Conservation (phyloP, 2,113 vertebrate species). For the Sapayoa aenigma region DNA sequence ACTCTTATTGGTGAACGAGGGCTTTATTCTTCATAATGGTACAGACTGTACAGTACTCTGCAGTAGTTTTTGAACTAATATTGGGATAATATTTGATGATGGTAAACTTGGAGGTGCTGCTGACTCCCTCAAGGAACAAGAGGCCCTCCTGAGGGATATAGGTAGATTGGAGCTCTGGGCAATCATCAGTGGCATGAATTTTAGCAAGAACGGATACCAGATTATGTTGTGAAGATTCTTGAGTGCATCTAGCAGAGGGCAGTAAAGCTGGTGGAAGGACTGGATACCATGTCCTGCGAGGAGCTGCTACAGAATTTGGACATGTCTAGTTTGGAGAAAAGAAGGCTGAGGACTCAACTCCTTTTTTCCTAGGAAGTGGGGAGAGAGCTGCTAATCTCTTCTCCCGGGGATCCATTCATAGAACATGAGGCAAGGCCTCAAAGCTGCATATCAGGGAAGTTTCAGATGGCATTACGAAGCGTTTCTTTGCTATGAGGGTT, state of each 20-base stretch:
- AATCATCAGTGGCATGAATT: not conserved
- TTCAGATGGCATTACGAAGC: not conserved
- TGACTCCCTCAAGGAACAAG: not conserved
- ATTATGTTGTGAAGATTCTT: not conserved
- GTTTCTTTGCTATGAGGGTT: not conserved
- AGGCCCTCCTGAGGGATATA: not conserved
- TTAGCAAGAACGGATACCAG: not conserved
- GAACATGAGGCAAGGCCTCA: accelerated
- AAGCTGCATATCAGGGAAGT: not conserved
- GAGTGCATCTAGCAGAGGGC: not conserved
- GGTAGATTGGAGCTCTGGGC: not conserved
- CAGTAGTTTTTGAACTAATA: not conserved
- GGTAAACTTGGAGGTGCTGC: not conserved
- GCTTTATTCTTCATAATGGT: not conserved
- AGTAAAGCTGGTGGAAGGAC: not conserved
- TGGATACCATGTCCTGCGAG: not conserved
- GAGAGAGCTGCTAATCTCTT: not conserved
- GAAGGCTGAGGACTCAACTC: not conserved
- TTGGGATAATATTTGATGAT: accelerated
- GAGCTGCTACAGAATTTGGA: not conserved
- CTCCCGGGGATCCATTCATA: not conserved
- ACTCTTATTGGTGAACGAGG: not conserved
- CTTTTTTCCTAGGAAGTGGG: not conserved
- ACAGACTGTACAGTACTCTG: not conserved
- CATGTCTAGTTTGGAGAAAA: not conserved